Evolutionary conservation across 1,140 invertebrate species (phyloP).

Genomic region (Cecropterus lyciades): DNA sequence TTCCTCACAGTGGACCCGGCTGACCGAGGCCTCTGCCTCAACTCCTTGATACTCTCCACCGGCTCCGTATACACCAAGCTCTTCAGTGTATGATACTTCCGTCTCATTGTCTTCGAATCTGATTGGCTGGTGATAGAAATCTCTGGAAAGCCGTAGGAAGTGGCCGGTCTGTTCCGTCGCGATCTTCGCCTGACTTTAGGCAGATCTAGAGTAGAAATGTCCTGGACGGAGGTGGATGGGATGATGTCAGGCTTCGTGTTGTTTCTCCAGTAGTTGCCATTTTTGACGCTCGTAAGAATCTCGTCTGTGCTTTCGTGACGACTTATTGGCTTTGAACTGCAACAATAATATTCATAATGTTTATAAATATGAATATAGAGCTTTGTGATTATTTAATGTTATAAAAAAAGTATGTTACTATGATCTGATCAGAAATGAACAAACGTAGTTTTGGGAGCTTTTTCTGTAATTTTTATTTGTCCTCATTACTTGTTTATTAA

Average conservation of each 20-base stretch:
- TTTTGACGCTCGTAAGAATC: conserved; percentile 65
- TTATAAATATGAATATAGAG: not conserved
- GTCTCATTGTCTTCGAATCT: conserved; percentile 66
- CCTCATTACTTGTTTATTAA: too few relatives aligned
- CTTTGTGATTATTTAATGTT: too few relatives aligned
- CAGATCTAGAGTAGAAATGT: conserved; percentile 42
- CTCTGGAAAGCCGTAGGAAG: conserved; percentile 71
- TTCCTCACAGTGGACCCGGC: conserved; percentile 71
- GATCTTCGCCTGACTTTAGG: conserved; percentile 54
- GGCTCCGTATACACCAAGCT: conserved; percentile 73
- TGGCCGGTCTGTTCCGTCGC: conserved; percentile 51
- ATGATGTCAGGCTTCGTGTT: conserved; percentile 73
- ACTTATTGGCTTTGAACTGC: conserved; percentile 38
- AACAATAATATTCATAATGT: not conserved
- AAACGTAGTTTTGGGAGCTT: too few relatives aligned
- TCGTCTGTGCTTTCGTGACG: conserved; percentile 68
- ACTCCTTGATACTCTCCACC: conserved; percentile 66
- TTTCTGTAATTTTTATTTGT: too few relatives aligned
- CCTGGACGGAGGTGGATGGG: conserved; percentile 50
- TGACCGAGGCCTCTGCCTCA: conserved; percentile 64
- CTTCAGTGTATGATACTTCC: conserved; percentile 74
- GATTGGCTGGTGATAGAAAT: conserved; percentile 71
- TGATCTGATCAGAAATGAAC: too few relatives aligned
- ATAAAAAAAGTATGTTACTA: too few relatives aligned
- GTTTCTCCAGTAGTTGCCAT: conserved; percentile 71